Conservation (phyloP, 2,888 invertebrate species). For the Drosophila atroscutellata region DNA sequence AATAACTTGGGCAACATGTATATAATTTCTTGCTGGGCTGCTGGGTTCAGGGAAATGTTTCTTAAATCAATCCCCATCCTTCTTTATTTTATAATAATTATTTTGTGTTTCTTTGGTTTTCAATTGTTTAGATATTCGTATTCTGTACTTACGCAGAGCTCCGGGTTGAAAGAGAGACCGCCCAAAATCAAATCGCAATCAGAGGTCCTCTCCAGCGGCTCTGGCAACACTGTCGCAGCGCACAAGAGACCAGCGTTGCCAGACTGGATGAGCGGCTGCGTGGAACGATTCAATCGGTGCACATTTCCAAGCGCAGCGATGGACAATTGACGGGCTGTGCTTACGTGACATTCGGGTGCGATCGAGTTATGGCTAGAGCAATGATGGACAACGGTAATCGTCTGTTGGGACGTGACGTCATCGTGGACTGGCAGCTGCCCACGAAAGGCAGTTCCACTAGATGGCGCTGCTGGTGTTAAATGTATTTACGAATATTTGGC, state of each 20-base stretch:
- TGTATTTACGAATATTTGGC: background rate
- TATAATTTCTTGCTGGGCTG: background rate
- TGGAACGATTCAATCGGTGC: slow-evolving; percentile 51
- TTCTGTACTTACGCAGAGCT: slow-evolving; percentile 55
- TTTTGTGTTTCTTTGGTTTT: slow-evolving; percentile 4
- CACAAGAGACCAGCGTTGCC: background rate
- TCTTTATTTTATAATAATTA: background rate
- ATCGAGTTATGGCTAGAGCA: slow-evolving; percentile 20
- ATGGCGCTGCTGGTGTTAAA: slow-evolving; percentile 60
- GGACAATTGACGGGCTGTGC: slow-evolving; percentile 57
- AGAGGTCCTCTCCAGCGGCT: slow-evolving; percentile 22
- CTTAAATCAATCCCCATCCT: background rate
- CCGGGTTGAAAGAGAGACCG: background rate
- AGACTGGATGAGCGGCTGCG: slow-evolving; percentile 22
- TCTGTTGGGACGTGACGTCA: slow-evolving; percentile 42
- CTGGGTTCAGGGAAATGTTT: background rate
- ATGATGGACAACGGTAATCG: slow-evolving; percentile 33
- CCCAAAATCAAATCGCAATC: background rate
- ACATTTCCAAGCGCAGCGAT: slow-evolving; percentile 43
- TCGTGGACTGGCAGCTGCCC: slow-evolving; percentile 45
- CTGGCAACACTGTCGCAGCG: slow-evolving; percentile 47
- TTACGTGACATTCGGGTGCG: slow-evolving; percentile 51
- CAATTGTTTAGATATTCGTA: slow-evolving; percentile 38
- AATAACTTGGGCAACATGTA: background rate
- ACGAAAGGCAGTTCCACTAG: slow-evolving; percentile 7